phyloP scores from a whole-genome alignment of 2,888 invertebrate species.

The Odontothrips loti region DNA sequence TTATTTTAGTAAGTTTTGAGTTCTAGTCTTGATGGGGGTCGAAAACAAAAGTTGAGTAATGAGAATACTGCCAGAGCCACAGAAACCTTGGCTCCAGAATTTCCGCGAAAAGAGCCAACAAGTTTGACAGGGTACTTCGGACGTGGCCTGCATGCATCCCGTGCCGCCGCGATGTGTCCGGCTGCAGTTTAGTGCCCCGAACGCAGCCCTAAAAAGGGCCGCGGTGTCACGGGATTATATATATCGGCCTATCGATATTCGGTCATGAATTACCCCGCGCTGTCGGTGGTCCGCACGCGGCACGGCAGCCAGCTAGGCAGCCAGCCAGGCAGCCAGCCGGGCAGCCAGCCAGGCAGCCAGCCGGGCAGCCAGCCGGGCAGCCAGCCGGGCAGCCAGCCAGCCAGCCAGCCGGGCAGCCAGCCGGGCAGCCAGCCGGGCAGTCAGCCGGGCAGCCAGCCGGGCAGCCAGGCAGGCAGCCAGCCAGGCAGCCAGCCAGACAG shows the following conservation, averaged over 20 bases:
- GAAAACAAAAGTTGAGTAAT: too few species aligned
- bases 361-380: neutral
- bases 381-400: neutral
- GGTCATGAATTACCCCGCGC: constrained; percentile 7
- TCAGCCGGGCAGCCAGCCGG: neutral
- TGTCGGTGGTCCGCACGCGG: neutral
- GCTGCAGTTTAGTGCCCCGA: too few species aligned
- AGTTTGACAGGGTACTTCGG: too few species aligned
- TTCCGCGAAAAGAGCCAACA: too few species aligned
- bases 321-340: neutral
- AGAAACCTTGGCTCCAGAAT: too few species aligned
- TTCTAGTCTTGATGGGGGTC: too few species aligned
- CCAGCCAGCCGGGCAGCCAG: neutral
- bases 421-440: neutral
- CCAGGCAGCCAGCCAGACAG: neutral
- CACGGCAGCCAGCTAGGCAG: neutral
- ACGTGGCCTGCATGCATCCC: too few species aligned
- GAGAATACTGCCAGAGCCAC: too few species aligned
- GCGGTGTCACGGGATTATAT: neutral
- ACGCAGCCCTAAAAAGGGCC: neutral
- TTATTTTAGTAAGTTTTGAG: too few species aligned
- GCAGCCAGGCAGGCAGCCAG: neutral
- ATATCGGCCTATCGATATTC: constrained; percentile 12
- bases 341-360: neutral
- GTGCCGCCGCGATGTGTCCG: too few species aligned